Base-by-base conservation (phyloP, 2,888 invertebrate species). In the Sylvicola cinctus region DNA sequence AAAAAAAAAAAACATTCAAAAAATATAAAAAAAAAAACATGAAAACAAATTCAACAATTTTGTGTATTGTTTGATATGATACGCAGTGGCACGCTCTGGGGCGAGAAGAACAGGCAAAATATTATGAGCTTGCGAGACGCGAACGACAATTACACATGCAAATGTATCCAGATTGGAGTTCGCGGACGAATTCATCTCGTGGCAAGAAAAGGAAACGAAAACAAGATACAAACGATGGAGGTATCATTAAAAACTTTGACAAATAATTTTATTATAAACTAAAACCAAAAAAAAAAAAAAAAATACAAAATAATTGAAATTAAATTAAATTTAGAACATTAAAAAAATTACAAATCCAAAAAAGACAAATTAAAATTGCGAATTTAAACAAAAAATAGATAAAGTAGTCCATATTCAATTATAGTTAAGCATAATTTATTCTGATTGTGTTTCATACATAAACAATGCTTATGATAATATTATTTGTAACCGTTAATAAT, bases 121-220 rank as follows among this genome's bases (percentile, higher is more conserved):
- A 96, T 79, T 95, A 95, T 74, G 93, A 93, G 68, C 74, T 91
- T 79, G 93, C 95, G 58, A 75, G 90, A 62, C 81, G 90, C 66
- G 95, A 95, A 70, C 78, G 93, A 65, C 91, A 95, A 71, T 78
- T 90, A 62, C 96, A 96, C 72, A 83, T 88, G 81, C 88, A 91
- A 74, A 78, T 90, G 68, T 93, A 96, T 73, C 95, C 95, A 60
- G 90, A 91, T 70, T 96, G 95, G 95, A 85, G 85, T 69, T 85
- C 85, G 70, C 93, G 96, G 67, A 80, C 95, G 67, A 96, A 98
- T 76, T 93, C 96, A 73, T 91, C 95, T 66, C 84, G 90, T 68
- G 91, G 93, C 74, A 88, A 88, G 75, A 95, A 93, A 79, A 88
- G 95, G 83, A 96, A 96, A 76, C 80, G 85, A 77, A 85, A 87